Base-by-base conservation (phyloP, 2,888 invertebrate species). In the Willowsia nigromaculata region DNA sequence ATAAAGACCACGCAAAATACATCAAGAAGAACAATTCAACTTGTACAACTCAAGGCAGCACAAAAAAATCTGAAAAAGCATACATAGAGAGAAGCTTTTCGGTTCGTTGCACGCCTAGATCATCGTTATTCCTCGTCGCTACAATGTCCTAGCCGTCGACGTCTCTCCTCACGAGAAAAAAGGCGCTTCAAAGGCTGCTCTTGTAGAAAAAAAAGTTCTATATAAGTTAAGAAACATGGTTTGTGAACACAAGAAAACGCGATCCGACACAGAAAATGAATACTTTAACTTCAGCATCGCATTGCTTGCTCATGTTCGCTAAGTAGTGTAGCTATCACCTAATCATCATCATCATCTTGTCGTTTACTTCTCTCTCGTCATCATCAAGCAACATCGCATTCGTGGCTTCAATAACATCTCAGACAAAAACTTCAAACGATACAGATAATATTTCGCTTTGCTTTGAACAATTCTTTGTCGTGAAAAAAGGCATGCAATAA, bases 41-140 rank as follows among this genome's bases (percentile, higher is more conserved):
- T 62, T 13, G 11, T 30, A 1, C 15, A 22, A 56, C 27, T 62
- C 4, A 62, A 62, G 62, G 25, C 53, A 56, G 33, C 56, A 80
- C 30, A 30, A 50, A 53, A 53, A 53, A 40, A 43, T 59, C 18
- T 59, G 37, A 30, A 62, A 27, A 33, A 15, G 68, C 11, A 71
- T 43, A 56, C 15, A 9, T 13, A 40, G 37, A 71, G 13, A 71
- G 71, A 76, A 53, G 43, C 76, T 74, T 76, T 85, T 76, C 85
- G 76, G 85, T 85, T 85, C 85, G 76, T 59, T 85, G 85, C 85
- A 85, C 59, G 83, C 18, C 50, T 76, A 62, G 50, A 27, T 30
- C 76, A 59, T 85, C 47, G 43, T 33, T 76, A 43, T 76, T 76
- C 33, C 13, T 85, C 40, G 43, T 85, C 30, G 43, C 22, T 40